A percentile compares a stretch with the other conserved stretches of the same genome.
These are phyloP conservation scores for Neodon shergylaensis DNA, from an alignment of 2,113 vertebrate genomes.

Conservation along the genomic window DNA sequence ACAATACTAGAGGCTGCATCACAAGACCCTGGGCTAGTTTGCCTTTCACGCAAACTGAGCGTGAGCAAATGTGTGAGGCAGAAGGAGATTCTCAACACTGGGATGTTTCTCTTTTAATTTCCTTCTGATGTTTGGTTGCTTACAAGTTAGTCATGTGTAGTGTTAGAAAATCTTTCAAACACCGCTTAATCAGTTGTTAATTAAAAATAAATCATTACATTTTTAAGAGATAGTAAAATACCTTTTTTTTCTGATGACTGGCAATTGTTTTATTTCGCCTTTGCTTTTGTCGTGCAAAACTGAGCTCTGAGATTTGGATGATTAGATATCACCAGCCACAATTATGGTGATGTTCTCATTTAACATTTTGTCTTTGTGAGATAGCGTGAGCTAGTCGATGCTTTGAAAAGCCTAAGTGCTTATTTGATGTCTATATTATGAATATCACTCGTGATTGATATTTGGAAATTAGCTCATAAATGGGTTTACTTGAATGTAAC, in stretches of 20 bases:
- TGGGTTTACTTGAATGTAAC: conserved; percentile 79
- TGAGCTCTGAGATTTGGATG: conserved; percentile 16
- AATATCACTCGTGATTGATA: conserved; percentile 60
- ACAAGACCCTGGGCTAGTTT: conserved; percentile 23
- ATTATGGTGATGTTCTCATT: conserved; percentile 50
- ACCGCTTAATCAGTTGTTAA: conserved; percentile 82
- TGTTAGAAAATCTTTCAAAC: conserved; percentile 81
- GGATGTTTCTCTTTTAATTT: conserved; percentile 82
- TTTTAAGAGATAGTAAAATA: conserved; percentile 74
- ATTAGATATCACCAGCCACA: conserved; percentile 34
- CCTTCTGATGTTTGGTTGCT: conserved; percentile 84
- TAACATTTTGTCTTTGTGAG: conserved; percentile 52
- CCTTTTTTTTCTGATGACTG: conserved; percentile 56
- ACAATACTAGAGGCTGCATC: conserved; percentile 38
- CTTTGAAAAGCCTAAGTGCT: conserved; percentile 40
- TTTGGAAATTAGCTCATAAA: conserved; percentile 76
- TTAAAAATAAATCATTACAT: conserved; percentile 83
- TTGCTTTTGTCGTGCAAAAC: conserved; percentile 69
- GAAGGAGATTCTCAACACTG: conserved; percentile 80
- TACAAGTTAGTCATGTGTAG: conserved; percentile 81
- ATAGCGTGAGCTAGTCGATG: conserved; percentile 2
- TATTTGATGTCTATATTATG: conserved; percentile 60
- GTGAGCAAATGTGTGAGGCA: conserved; percentile 81
- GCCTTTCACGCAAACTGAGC: conserved; percentile 50
- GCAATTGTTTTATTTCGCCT: conserved; percentile 35